Evolutionary conservation across 2,113 vertebrate species (phyloP).

Genomic region (Haplochromis burtoni): DNA sequence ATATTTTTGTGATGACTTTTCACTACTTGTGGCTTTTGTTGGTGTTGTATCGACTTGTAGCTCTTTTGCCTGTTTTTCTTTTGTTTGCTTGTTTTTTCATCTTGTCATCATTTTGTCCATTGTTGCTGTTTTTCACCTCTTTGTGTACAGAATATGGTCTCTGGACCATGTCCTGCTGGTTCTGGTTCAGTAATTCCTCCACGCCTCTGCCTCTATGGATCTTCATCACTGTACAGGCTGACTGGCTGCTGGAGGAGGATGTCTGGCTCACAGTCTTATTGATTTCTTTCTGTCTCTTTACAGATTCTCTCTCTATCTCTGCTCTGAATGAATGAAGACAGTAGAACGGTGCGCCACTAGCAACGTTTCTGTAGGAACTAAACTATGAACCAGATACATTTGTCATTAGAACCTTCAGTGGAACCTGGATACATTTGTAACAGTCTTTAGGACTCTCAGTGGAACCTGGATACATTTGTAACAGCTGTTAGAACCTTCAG

Average conservation of each 20-base stretch:
- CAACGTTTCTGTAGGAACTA: background rate
- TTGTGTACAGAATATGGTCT: background rate
- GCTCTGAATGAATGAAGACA: constrained; percentile 1
- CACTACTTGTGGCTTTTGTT: background rate
- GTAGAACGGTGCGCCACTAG: background rate
- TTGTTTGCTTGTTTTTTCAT: background rate
- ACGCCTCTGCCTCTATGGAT: background rate
- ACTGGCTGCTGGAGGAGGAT: background rate
- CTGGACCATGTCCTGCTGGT: background rate
- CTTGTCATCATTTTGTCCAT: background rate
- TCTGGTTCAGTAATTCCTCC: background rate
- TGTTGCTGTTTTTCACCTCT: background rate
- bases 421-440: background rate
- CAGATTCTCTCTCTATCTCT: background rate
- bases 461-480: too few relatives aligned
- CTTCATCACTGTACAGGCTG: background rate
- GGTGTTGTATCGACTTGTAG: background rate
- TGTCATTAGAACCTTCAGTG: background rate
- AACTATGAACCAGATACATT: background rate
- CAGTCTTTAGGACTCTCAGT: accelerated
- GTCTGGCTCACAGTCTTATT: background rate
- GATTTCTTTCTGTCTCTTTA: background rate
- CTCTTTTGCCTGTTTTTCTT: background rate
- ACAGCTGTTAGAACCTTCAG: accelerated
- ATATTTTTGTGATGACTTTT: background rate